Percentiles rank a stretch among this genome's conserved stretches.
Conservation (phyloP, 2,888 invertebrate species). For the Caradrina clavipalpis region DNA sequence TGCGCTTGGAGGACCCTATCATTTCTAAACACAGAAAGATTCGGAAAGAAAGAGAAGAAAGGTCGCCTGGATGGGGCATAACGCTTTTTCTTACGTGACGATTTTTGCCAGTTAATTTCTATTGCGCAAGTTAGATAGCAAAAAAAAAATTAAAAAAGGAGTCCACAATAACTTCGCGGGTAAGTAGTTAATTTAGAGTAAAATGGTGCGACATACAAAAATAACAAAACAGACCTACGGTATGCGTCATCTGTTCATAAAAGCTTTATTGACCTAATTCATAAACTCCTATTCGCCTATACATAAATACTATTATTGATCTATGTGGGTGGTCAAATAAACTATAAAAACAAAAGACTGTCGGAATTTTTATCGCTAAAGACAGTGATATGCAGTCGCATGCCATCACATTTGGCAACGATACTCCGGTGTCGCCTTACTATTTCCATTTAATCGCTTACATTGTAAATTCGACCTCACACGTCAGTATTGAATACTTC, state of each 20-base stretch:
- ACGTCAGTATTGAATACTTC: conserved; percentile 27
- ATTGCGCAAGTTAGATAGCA: too few relatives aligned
- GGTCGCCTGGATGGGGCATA: too few relatives aligned
- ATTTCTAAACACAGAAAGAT: too few relatives aligned
- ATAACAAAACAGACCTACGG: conserved; percentile 10
- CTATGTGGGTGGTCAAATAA: conserved; percentile 50
- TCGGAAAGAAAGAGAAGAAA: too few relatives aligned
- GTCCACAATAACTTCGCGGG: neutral
- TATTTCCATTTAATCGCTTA: conserved; percentile 53
- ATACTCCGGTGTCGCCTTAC: conserved; percentile 54
- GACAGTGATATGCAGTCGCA: conserved; percentile 44
- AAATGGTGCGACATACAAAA: conserved; percentile 9
- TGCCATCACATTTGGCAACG: conserved; percentile 61
- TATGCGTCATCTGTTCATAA: neutral
- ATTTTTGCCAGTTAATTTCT: too few relatives aligned
- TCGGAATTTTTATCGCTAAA: conserved; percentile 45
- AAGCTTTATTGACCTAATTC: conserved; percentile 52
- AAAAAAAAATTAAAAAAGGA: too few relatives aligned
- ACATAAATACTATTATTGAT: conserved; percentile 27
- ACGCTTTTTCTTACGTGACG: too few relatives aligned
- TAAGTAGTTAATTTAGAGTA: neutral
- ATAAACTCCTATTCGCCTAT: conserved; percentile 10
- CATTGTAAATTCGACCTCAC: conserved; percentile 57
- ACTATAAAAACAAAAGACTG: conserved; percentile 30
- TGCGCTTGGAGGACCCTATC: too few relatives aligned